A percentile compares a stretch with the other conserved stretches of the same genome.
Conservation (phyloP, 2,797 vertebrate species). For the Sphenopsis melanotis region DNA sequence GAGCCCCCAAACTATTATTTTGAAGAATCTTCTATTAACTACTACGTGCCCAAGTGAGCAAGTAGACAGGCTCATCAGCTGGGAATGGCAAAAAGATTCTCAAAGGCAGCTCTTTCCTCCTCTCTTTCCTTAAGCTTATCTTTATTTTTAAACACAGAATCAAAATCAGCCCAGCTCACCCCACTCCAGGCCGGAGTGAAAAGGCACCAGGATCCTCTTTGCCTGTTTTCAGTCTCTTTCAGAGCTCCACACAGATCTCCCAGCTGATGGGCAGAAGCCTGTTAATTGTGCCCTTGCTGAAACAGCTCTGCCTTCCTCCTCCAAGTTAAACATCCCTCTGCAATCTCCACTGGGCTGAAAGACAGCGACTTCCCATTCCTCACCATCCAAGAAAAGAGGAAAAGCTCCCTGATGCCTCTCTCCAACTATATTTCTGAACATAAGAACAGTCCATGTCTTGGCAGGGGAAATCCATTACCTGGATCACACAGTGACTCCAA, state of each 20-base stretch:
- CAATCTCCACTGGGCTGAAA: neutral
- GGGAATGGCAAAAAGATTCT: conserved; percentile 21
- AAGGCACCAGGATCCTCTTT: neutral
- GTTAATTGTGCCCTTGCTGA: neutral
- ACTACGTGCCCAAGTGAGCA: neutral
- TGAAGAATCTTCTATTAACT: neutral
- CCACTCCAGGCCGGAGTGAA: neutral
- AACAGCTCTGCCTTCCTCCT: neutral
- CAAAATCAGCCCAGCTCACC: neutral
- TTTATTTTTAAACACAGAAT: neutral
- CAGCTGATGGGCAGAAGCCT: neutral
- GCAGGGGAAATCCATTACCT: neutral
- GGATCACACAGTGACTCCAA: neutral
- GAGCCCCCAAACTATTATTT: neutral
- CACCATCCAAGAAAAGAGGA: neutral
- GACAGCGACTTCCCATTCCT: neutral
- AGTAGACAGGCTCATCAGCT: neutral
- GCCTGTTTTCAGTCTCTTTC: neutral
- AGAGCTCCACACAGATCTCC: neutral
- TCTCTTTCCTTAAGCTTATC: conserved; percentile 15
- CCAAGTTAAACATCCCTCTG: neutral
- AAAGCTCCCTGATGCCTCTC: neutral
- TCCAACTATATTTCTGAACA: neutral
- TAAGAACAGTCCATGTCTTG: neutral
- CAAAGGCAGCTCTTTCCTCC: neutral